These are phyloP conservation scores for Azemiops feae DNA, from an alignment of 2,113 vertebrate genomes.

Conservation along the genomic window DNA sequence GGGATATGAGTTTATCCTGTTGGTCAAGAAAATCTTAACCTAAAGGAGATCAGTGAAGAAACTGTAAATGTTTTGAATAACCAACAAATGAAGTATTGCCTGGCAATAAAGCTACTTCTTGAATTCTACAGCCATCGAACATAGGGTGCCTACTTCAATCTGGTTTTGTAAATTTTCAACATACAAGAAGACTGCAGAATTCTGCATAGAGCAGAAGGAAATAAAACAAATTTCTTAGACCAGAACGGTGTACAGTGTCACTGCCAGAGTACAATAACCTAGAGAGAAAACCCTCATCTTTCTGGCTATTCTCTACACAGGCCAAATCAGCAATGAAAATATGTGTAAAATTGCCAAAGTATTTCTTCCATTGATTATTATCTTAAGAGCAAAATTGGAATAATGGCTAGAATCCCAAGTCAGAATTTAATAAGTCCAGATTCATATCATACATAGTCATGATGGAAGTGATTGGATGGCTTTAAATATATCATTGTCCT, in stretches of 20 bases:
- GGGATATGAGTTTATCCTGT: background rate
- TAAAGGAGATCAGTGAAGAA: background rate
- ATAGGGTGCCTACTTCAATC: background rate
- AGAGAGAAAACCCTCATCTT: background rate
- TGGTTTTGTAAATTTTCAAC: background rate
- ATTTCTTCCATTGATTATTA: background rate
- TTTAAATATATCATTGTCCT: background rate
- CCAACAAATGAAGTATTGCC: background rate
- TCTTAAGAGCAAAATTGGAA: background rate
- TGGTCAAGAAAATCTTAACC: background rate
- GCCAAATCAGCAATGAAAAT: background rate
- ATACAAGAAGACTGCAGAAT: background rate
- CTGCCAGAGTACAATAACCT: background rate
- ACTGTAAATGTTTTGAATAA: background rate
- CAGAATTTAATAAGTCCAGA: background rate
- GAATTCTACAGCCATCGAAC: background rate
- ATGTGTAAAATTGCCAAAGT: background rate
- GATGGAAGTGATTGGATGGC: background rate
- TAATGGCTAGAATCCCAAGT: background rate
- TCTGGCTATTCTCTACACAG: background rate
- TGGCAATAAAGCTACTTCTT: background rate
- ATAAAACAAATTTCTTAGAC: background rate
- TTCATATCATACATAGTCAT: background rate
- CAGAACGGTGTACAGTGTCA: background rate
- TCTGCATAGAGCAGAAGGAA: background rate